Evolutionary conservation across 2,113 vertebrate species (phyloP).

Genomic region (Oryzias celebensis): DNA sequence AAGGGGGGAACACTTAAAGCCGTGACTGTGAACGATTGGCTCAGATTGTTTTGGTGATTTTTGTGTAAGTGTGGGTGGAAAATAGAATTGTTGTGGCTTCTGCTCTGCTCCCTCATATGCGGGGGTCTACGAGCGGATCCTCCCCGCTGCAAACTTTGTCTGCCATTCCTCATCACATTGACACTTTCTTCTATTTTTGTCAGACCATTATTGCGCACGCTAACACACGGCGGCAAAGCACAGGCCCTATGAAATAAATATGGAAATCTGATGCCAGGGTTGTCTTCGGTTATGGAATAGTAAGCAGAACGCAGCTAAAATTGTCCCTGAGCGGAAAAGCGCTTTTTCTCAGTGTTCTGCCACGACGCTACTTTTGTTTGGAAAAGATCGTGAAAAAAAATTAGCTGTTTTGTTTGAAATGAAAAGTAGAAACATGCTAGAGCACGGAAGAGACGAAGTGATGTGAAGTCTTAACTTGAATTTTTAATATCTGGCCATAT

Average conservation of each 20-base stretch:
- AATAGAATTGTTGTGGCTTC: slow-evolving; percentile 62
- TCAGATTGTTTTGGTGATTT: slow-evolving; percentile 23
- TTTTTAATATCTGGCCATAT: slow-evolving; percentile 67
- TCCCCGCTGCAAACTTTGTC: slow-evolving; percentile 31
- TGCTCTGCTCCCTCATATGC: slow-evolving; percentile 32
- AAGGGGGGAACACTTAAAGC: slow-evolving; percentile 27
- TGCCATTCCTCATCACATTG: slow-evolving; percentile 5
- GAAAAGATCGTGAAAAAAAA: not conserved
- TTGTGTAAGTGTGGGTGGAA: slow-evolving; percentile 52
- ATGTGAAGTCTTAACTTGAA: slow-evolving; percentile 49
- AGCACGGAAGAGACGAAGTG: slow-evolving; percentile 39
- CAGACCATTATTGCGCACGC: slow-evolving; percentile 15
- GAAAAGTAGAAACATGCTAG: slow-evolving; percentile 17
- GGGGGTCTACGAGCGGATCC: slow-evolving; percentile 6
- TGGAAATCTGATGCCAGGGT: slow-evolving; percentile 43
- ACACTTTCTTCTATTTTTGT: slow-evolving; percentile 26
- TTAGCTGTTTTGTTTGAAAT: slow-evolving; percentile 12
- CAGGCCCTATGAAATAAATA: slow-evolving; percentile 40
- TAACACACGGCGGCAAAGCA: slow-evolving; percentile 4
- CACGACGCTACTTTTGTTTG: slow-evolving; percentile 19
- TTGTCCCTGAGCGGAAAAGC: slow-evolving; percentile 31
- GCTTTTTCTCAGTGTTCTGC: slow-evolving; percentile 14
- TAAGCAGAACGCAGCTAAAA: slow-evolving; percentile 36
- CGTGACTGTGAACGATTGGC: slow-evolving; percentile 18
- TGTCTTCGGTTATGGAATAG: slow-evolving; percentile 30